phyloP scores from a whole-genome alignment of 1,140 invertebrate species.

The Drosophila obscura region DNA sequence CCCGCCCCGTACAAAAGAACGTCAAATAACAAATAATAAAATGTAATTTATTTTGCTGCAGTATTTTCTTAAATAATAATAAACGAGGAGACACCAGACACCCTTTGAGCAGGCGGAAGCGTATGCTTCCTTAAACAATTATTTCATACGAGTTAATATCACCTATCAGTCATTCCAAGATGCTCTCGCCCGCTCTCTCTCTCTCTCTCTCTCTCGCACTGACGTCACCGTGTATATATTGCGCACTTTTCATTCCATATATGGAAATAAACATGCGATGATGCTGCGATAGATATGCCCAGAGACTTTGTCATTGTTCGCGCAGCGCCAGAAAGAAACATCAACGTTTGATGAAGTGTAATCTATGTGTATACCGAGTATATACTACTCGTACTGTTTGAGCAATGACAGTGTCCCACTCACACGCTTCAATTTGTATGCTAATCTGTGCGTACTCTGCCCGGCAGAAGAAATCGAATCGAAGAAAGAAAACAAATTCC shows the following conservation, averaged over 20 bases:
- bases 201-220: background rate
- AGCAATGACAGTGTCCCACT: constrained; percentile 24
- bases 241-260: constrained; percentile 8
- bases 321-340: background rate
- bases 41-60: constrained; percentile 40
- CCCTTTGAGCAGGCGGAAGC: constrained; percentile 22
- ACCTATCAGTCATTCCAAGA: constrained; percentile 46
- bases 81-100: constrained; percentile 29
- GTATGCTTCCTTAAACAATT: constrained; percentile 49
- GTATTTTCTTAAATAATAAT: constrained; percentile 7
- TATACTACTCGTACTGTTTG: constrained; percentile 4
- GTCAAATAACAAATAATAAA: constrained; percentile 23
- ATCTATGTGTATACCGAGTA: background rate
- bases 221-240: constrained; percentile 23
- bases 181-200: too few relatives aligned
- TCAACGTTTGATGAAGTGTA: background rate
- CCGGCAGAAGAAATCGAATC: background rate
- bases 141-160: constrained; percentile 12
- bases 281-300: too few relatives aligned
- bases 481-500: constrained; percentile 29
- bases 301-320: background rate
- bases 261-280: constrained; percentile 14
- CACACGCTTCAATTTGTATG: constrained; percentile 42
- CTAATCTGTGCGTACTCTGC: constrained; percentile 30
- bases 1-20: constrained; percentile 25